Evolutionary conservation across 2,113 vertebrate genomes (phyloP).

Genomic region (Labeo catla): DNA sequence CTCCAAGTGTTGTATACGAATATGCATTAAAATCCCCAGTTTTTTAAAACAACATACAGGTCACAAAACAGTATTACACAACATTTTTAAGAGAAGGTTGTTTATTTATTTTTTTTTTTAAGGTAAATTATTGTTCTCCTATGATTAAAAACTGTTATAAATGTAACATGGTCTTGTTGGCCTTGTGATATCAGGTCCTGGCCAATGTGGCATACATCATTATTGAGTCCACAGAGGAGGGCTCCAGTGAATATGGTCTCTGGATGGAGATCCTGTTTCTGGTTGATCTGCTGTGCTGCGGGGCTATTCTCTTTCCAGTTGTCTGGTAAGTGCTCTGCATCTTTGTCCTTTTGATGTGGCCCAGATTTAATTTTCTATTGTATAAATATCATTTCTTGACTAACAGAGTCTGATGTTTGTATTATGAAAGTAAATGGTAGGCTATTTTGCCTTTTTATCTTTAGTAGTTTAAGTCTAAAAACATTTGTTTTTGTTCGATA

Average conservation of each 20-base stretch:
- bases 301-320: slow-evolving; percentile 88
- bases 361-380: not conserved
- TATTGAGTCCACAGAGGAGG: slow-evolving; percentile 88
- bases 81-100: not conserved
- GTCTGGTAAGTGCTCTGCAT: slow-evolving; percentile 78
- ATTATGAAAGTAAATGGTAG: not conserved
- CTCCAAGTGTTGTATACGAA: not conserved
- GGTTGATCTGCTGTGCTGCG: slow-evolving; percentile 87
- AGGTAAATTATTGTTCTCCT: not conserved
- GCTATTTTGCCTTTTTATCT: not conserved
- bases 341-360: not conserved
- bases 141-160: not conserved
- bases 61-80: not conserved
- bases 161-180: no score
- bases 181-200: slow-evolving; percentile 75
- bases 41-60: not conserved
- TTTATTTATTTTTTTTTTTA: not conserved
- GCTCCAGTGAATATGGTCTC: slow-evolving; percentile 82
- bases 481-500: slow-evolving; percentile 52
- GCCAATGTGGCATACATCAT: slow-evolving; percentile 88
- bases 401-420: slow-evolving; percentile 1
- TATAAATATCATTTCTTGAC: not conserved
- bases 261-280: slow-evolving; percentile 89
- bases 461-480: not conserved
- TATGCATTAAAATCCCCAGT: not conserved